phyloP scores from a whole-genome alignment of 2,797 vertebrate genomes.

The Leptodactylus fallax region DNA sequence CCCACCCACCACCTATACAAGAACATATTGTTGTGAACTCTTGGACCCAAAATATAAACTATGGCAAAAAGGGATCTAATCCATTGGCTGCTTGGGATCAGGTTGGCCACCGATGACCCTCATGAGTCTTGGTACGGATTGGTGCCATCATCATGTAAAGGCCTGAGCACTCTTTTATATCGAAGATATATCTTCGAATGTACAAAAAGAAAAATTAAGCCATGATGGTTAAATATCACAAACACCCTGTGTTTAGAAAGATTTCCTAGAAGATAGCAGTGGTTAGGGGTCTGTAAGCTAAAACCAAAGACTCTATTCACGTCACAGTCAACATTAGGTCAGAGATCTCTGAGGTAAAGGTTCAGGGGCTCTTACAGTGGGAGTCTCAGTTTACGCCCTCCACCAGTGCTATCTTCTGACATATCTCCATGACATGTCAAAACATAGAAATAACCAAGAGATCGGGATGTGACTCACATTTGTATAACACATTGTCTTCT shows the following conservation, averaged over 20 bases:
- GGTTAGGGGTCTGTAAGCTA: no score
- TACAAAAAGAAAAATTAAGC: no score
- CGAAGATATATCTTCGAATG: no score
- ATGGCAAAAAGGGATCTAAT: neutral
- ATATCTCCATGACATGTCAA: neutral
- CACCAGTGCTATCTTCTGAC: neutral
- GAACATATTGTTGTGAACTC: neutral
- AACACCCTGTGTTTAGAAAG: neutral
- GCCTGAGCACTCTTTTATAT: neutral
- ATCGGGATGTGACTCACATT: neutral
- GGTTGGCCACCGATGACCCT: neutral
- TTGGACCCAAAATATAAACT: no score
- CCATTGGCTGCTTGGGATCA: neutral
- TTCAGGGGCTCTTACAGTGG: neutral
- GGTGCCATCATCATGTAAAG: neutral
- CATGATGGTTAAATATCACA: neutral
- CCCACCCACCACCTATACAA: no score
- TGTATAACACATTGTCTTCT: constrained; percentile 46
- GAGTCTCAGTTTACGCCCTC: neutral
- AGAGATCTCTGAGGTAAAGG: neutral
- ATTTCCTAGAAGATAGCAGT: neutral
- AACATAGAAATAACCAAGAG: neutral
- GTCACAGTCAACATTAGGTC: neutral
- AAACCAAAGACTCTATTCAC: neutral
- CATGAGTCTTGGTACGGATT: neutral